These are phyloP conservation scores for Sycophila sp. DNA, from an alignment of 1,140 invertebrate species.

Conservation along the genomic window DNA sequence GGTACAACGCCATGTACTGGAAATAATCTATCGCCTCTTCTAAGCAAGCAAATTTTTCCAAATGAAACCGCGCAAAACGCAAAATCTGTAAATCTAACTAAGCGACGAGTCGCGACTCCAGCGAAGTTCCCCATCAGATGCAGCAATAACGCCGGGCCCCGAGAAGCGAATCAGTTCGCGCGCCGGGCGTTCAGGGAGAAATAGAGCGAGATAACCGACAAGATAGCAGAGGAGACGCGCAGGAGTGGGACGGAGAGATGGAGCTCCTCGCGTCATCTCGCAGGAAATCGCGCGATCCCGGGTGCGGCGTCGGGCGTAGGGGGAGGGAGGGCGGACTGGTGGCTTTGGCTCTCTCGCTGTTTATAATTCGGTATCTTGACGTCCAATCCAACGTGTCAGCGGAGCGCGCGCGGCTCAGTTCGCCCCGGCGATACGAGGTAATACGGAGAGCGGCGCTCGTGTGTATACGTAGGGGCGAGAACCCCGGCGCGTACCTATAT, in stretches of 20 bases:
- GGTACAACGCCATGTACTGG: no score
- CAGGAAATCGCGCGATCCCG: slow-evolving; percentile 20
- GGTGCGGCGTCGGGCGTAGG: slow-evolving; percentile 36
- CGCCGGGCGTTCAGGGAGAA: neutral
- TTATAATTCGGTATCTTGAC: slow-evolving; percentile 20
- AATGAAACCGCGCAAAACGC: no score
- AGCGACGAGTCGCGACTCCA: no score
- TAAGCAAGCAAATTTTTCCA: no score
- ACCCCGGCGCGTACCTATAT: slow-evolving; percentile 38
- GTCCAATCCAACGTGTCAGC: slow-evolving; percentile 5
- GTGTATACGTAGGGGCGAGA: slow-evolving; percentile 9
- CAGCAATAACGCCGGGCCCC: no score
- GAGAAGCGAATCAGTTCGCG: neutral
- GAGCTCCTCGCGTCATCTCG: neutral
- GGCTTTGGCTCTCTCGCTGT: slow-evolving; percentile 32
- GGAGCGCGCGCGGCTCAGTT: neutral
- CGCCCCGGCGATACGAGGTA: neutral
- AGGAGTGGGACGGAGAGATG: neutral
- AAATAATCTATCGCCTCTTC: no score
- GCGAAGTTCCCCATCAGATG: no score
- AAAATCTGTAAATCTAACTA: no score
- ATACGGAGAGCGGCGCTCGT: neutral
- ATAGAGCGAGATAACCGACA: neutral
- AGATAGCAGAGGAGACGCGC: neutral
- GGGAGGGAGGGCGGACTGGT: no score